Evolutionary conservation across 1,140 invertebrate genomes (phyloP).

Genomic region (Formica selysi): DNA sequence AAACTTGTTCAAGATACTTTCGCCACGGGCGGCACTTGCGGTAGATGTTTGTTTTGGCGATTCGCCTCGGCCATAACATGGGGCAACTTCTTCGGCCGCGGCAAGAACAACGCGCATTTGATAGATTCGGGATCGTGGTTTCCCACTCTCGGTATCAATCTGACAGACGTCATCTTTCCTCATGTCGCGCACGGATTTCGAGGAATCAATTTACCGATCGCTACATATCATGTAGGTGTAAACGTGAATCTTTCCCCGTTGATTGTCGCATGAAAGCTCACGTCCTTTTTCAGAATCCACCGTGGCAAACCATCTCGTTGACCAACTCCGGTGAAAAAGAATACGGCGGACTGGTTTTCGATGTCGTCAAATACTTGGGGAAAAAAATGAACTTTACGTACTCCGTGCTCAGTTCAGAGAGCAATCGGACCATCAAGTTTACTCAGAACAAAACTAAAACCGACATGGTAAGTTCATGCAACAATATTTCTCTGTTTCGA

Average conservation of each 20-base stretch:
- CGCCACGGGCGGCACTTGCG: conserved; percentile 83
- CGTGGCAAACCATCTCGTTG: conserved; percentile 91
- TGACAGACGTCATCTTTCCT: conserved; percentile 92
- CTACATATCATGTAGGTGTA: conserved; percentile 90
- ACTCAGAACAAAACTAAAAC: background rate
- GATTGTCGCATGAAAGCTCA: background rate
- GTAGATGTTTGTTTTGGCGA: conserved; percentile 89
- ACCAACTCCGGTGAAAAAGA: conserved; percentile 87
- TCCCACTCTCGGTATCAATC: conserved; percentile 89
- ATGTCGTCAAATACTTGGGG: conserved; percentile 92
- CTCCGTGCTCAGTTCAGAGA: conserved; percentile 76
- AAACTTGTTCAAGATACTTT: conserved; percentile 9
- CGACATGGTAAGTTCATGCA: conserved; percentile 17
- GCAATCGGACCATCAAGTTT: background rate
- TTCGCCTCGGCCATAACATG: conserved; percentile 90
- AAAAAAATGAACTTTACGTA: conserved; percentile 94
- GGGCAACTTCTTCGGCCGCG: conserved; percentile 86
- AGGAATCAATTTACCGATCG: conserved; percentile 89
- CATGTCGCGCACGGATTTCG: conserved; percentile 93
- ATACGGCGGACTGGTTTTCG: conserved; percentile 91
- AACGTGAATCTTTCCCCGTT: background rate
- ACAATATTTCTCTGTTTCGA: background rate
- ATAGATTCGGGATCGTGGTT: conserved; percentile 91
- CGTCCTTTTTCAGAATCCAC: conserved; percentile 90
- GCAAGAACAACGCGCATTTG: conserved; percentile 81